phyloP scores from a whole-genome alignment of 2,888 invertebrate genomes.

The Dendrolimus houi region DNA sequence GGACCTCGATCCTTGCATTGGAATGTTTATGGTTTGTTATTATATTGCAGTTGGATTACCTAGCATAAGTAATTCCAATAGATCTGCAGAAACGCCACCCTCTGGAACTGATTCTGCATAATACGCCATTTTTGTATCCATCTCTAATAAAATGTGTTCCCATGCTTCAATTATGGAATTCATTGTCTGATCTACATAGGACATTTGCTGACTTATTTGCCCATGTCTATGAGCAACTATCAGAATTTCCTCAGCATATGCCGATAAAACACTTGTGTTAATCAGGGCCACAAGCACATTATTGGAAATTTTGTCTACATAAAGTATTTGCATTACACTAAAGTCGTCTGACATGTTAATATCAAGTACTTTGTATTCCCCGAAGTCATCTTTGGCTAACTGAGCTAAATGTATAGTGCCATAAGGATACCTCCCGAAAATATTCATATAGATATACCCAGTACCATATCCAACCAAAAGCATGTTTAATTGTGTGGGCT shows the following conservation, averaged over 20 bases:
- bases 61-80: constrained; percentile 92
- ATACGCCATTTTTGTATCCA: constrained; percentile 93
- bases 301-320: constrained; percentile 67
- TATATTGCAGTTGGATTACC: constrained; percentile 60
- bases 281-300: constrained; percentile 64
- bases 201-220: constrained; percentile 82
- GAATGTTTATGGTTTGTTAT: background rate
- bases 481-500: constrained; percentile 81
- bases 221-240: constrained; percentile 85
- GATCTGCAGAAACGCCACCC: constrained; percentile 92
- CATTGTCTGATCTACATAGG: constrained; percentile 84
- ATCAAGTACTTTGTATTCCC: constrained; percentile 77
- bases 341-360: constrained; percentile 84
- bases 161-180: constrained; percentile 91
- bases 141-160: constrained; percentile 95
- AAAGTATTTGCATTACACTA: constrained; percentile 80
- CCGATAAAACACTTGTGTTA: constrained; percentile 78
- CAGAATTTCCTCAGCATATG: constrained; percentile 82
- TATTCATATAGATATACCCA: constrained; percentile 84
- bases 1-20: no score
- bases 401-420: constrained; percentile 79
- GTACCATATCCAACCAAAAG: constrained; percentile 86
- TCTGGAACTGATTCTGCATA: constrained; percentile 89
- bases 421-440: constrained; percentile 91
- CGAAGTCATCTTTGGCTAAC: constrained; percentile 72